These are phyloP conservation scores for Macrostomum lignano DNA, from an alignment of 1,140 invertebrate species.

Conservation along the genomic window DNA sequence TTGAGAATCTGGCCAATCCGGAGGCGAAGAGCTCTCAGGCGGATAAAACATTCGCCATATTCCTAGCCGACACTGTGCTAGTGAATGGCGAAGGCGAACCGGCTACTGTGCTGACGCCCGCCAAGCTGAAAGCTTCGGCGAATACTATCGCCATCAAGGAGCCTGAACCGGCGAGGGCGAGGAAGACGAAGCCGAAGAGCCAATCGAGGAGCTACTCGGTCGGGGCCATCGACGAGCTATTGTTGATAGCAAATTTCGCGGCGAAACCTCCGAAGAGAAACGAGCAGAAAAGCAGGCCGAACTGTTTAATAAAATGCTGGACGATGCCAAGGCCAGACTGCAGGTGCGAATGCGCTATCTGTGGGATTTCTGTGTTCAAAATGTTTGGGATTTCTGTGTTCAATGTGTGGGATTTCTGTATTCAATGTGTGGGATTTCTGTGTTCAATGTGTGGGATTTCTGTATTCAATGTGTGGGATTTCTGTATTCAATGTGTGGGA, in stretches of 20 bases:
- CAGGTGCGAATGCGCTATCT: no score
- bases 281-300: constrained; percentile 42
- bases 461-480: no score
- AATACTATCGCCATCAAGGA: constrained; percentile 4
- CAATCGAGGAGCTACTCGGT: constrained; percentile 41
- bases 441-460: no score
- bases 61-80: constrained; percentile 78
- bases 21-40: constrained; percentile 39
- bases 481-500: no score
- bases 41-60: constrained; percentile 62
- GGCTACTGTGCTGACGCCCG: constrained; percentile 48
- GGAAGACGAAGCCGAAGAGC: constrained; percentile 39
- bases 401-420: no score
- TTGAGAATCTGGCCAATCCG: constrained; percentile 55
- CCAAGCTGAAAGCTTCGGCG: background rate
- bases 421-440: no score
- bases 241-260: constrained; percentile 62
- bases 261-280: constrained; percentile 79
- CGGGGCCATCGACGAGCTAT: constrained; percentile 68
- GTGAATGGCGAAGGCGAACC: constrained; percentile 65
- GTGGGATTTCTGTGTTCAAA: no score
- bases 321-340: background rate
- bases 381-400: no score
- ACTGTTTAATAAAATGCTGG: constrained; percentile 24
- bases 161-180: no score